Evolutionary conservation across 2,797 vertebrate species (phyloP), one percentile per base, ranked within the genome.

Genomic region (Hoplostethus mediterraneus): DNA sequence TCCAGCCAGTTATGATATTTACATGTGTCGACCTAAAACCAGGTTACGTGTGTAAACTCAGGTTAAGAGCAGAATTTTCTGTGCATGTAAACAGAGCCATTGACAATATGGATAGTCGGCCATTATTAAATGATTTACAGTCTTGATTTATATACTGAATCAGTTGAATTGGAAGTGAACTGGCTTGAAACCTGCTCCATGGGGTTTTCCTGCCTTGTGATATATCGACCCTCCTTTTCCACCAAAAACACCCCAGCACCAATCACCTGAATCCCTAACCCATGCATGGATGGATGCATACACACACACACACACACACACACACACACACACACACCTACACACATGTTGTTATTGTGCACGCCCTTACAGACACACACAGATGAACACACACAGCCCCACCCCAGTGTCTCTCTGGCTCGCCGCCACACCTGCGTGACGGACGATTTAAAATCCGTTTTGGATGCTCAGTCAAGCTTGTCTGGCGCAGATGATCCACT

Each of bases 161-260:
- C 31, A 71, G 56, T 73, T 62, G 71, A 70, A 74, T 11, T 87
- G 79, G 47, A 87, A 72, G 80, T 84, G 83, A 84, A 80, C 13
- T 4, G 59, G 16, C 76, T 82, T 75, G 71, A 87, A 86, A 77
- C 63, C 87, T 80, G 78, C 76, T 59, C 36, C 28, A 11, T 55
- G 52, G 44, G 3, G 8, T 73, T 66, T 73, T 62, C 28, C 73
- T 74, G 30, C 28, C 16, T 64, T 70, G 36, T 77, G 72, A 47
- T 65, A 58, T 49, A 21, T 21, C 45, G 3, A 72, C 57, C 57
- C 40, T 25, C 66, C 31, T 61, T 42, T 59, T 61, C 16, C 60
- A 40, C 56, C 57, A 60, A 68, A 69, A 17, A n/a, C 63, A 68
- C 25, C 73, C 56, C 21, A 40, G 59, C 45, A 49, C 45, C 38